phyloP scores from a whole-genome alignment of 2,888 invertebrate genomes.

The Thymelicus lineola region DNA sequence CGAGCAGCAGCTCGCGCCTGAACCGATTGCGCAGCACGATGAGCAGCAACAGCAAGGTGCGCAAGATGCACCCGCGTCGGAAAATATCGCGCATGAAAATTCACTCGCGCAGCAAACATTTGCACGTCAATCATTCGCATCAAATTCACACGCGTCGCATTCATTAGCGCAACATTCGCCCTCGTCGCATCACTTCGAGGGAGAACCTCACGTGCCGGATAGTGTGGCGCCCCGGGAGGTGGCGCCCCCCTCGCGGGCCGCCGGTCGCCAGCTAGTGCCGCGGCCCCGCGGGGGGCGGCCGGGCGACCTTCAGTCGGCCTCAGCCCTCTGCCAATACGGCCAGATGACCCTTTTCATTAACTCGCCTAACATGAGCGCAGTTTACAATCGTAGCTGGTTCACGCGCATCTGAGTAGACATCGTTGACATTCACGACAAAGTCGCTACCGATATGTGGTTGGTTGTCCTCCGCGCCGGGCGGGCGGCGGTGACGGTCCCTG shows the following conservation, averaged over 20 bases:
- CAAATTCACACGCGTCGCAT: neutral
- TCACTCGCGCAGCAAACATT: neutral
- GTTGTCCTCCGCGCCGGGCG: conserved; percentile 21
- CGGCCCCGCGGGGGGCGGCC: neutral
- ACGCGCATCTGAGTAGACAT: conserved; percentile 5
- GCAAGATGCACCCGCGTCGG: too few relatives aligned
- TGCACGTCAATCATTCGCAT: neutral
- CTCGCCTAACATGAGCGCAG: conserved; percentile 25
- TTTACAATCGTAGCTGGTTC: conserved; percentile 25
- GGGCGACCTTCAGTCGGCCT: neutral
- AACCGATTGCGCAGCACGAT: too few relatives aligned
- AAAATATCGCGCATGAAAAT: too few relatives aligned
- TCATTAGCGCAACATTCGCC: neutral
- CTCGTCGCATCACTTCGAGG: neutral
- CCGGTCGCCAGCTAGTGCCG: too few relatives aligned
- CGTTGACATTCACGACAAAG: neutral
- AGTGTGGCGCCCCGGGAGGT: too few relatives aligned
- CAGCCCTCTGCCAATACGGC: conserved; percentile 14
- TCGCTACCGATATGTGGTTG: conserved; percentile 20
- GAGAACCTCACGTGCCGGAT: too few relatives aligned
- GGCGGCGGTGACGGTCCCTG: conserved; percentile 16
- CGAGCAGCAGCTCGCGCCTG: too few relatives aligned
- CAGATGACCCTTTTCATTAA: conserved; percentile 21
- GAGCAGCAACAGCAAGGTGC: too few relatives aligned
- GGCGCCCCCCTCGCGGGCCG: too few relatives aligned